A percentile compares a stretch with the other conserved stretches of the same genome.
phyloP scores from a whole-genome alignment of 2,888 invertebrate genomes.

The Sialis fuliginosa region DNA sequence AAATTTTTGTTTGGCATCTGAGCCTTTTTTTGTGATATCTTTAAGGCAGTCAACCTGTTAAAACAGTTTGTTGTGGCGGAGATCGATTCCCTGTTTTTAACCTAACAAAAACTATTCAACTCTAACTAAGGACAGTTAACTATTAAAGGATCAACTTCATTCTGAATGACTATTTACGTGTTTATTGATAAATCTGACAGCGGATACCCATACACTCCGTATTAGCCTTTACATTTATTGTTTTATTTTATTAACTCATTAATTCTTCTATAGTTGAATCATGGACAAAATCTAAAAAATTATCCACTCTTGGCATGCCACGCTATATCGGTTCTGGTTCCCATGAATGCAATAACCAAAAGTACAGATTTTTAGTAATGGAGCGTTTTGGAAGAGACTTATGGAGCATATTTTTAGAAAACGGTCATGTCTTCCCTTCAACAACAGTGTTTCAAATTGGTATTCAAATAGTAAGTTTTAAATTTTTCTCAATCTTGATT shows the following conservation, averaged over 20 bases:
- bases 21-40: too few species aligned
- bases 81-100: too few species aligned
- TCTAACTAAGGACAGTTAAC: too few species aligned
- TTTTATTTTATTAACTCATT: not conserved
- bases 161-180: too few species aligned
- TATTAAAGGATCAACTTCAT: too few species aligned
- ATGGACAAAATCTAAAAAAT: constrained; percentile 47
- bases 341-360: constrained; percentile 52
- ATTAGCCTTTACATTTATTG: not conserved
- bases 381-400: constrained; percentile 79
- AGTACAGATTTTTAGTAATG: constrained; percentile 79
- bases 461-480: constrained; percentile 61
- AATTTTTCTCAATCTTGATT: not conserved
- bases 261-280: constrained; percentile 39
- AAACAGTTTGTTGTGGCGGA: too few species aligned
- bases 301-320: constrained; percentile 70
- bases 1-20: too few species aligned
- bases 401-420: constrained; percentile 54
- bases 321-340: constrained; percentile 69
- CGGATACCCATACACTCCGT: too few species aligned
- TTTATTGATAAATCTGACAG: too few species aligned
- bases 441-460: constrained; percentile 64
- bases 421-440: constrained; percentile 46
- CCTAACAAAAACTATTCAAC: too few species aligned
- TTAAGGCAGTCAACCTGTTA: too few species aligned